Conservation (phyloP, 2,113 vertebrate species). For the Dicrurus megarhynchus region DNA sequence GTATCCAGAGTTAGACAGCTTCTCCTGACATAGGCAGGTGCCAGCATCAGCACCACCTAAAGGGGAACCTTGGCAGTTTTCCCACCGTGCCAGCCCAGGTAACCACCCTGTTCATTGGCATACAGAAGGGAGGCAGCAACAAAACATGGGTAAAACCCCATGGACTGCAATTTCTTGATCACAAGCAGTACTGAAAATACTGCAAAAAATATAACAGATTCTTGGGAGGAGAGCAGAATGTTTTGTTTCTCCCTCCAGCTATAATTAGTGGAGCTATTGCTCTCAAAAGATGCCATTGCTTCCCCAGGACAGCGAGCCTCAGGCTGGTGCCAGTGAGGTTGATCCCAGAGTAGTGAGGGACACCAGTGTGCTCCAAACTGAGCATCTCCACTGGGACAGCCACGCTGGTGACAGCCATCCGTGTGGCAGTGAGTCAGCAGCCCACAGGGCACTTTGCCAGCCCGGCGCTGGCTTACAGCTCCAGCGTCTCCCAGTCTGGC, state of each 20-base stretch:
- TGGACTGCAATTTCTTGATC: not conserved
- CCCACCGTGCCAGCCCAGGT: not conserved
- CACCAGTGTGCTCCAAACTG: rapidly evolving
- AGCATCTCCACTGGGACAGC: not conserved
- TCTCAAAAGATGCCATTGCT: not conserved
- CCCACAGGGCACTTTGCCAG: not conserved
- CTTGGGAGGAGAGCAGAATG: not conserved
- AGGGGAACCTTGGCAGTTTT: not conserved
- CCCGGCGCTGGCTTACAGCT: rapidly evolving
- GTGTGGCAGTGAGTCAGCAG: not conserved
- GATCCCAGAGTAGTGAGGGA: not conserved
- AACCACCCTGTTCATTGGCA: not conserved
- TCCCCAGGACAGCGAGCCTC: not conserved
- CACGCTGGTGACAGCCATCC: not conserved
- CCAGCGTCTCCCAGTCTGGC: not conserved
- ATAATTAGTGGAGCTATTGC: not conserved
- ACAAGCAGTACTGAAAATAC: not conserved
- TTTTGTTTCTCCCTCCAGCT: not conserved
- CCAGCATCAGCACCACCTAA: not conserved
- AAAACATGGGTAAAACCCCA: not conserved
- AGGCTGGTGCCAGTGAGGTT: not conserved
- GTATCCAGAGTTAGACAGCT: not conserved
- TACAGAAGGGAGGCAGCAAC: not conserved
- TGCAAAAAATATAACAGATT: not conserved
- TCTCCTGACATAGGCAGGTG: rapidly evolving